Evolutionary conservation across 2,888 invertebrate species (phyloP), one percentile per base, ranked within the genome.

Genomic region (Ametastegia equiseti): DNA sequence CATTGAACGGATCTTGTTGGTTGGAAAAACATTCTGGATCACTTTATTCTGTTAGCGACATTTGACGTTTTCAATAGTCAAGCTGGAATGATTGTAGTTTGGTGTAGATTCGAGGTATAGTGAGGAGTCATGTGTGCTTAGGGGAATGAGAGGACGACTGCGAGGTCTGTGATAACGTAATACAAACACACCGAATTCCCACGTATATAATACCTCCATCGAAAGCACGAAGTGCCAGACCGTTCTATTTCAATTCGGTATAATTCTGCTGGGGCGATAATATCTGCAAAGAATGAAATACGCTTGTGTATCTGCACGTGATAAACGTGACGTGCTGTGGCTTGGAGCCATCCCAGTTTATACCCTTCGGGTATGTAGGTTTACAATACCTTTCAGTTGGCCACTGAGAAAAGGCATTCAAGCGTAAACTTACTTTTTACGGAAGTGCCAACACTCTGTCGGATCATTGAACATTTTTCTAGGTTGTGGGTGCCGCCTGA

Each of bases 401-500:
- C 47, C 19, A 71, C 30, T 27, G 47, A 42, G 30, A n/a, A 27
- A 15, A 47, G 23, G 23, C 42, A 71, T 47, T 45, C 71, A n/a
- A 71, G 71, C 30, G 23, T 45, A 2, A 71, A 71, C 27, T 45
- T n/a, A 47, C 27, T 47, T 71, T 71, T 71, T 71, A 71, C 27
- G 45, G 15, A 5, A 71, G 15, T 47, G 13, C 45, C 71, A 47
- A 27, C 71, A 71, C 39, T 42, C 39, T 39, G 23, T 67, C 27
- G 36, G 67, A 23, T 67, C 67, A 23, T 30, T 47, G 71, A n/a
- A 47, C 30, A 19, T 71, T 47, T 45, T 71, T 47, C 71, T 45
- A 47, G 45, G 27, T 42, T 71, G 42, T 71, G 71, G 71, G 71
- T 71, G 47, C 71, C 42, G 71, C 15, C 71, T 71, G 30, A 47